Base-by-base conservation (phyloP, 2,797 vertebrate genomes). In the Molossus alvarezi region DNA sequence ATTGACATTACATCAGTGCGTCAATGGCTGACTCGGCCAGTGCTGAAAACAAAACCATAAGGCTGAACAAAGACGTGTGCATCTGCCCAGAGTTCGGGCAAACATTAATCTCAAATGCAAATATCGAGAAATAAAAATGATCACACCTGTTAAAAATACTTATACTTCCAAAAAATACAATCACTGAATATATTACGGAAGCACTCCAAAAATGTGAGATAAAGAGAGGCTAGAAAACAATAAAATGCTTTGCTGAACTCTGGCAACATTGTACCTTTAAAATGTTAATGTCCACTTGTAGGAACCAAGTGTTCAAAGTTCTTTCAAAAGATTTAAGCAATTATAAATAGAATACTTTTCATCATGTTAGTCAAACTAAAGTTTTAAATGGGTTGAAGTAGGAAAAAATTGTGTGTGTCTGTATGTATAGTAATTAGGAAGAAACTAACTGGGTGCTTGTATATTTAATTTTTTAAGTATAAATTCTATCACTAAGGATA, bases 111-210 rank as follows among this genome's bases (percentile, higher is more conserved):
- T 90, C 37, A 71, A 92, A 84, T 75, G 71, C 91, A 95, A 92
- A 92, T 94, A 53, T 51, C 17, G 9, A 95, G 5, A 60, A 80
- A 92, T 89, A 95, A 97, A 97, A 95, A 97, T 37, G n/a, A 87
- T 12, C 65, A n/a, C 45, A 84, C 88, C n/a, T 95, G 48, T 69
- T 84, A 58, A 92, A 86, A 96, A 86, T 20, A 94, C n/a, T 77
- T 73, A 85, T 12, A 37, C 57, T 88, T 90, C 51, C 62, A 94
- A 64, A 94, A 97, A 90, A 69, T 77, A 73, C 62, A 93, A 21
- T 95, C 96, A 73, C 58, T 76, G n/a, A 15, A 55, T 80, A 37
- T 60, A 84, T 95, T 86, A 84, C 33, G 18, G 11, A 91, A 88
- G 37, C 27, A 60, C 13, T 90, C 27, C 60, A 76, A 91, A 91